These are phyloP conservation scores for Spermophilus dauricus DNA, from an alignment of 2,113 vertebrate genomes.

Conservation along the genomic window DNA sequence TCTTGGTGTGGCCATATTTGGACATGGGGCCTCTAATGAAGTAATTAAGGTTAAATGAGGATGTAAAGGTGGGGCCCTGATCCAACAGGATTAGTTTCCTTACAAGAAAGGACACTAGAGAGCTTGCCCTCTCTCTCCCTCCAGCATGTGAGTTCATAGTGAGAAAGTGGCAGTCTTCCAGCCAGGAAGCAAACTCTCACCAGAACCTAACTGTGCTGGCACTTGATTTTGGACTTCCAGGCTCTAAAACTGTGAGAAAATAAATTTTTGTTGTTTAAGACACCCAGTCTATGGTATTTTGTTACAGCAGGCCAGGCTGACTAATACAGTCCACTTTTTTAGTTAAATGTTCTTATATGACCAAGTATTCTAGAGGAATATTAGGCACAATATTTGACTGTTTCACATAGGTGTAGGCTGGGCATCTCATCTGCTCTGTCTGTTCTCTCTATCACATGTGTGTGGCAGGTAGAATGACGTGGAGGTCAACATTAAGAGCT, in stretches of 20 bases:
- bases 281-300: not conserved
- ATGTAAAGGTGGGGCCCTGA: not conserved
- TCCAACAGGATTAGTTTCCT: not conserved
- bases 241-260: not conserved
- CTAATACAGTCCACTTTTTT: not conserved
- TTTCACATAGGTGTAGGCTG: not conserved
- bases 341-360: not conserved
- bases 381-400: not conserved
- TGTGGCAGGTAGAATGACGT: not conserved
- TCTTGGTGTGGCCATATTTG: not conserved
- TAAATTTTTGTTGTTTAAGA: not conserved
- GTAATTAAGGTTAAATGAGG: not conserved
- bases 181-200: not conserved
- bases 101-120: not conserved
- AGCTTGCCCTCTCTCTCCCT: not conserved
- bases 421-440: not conserved
- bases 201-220: not conserved
- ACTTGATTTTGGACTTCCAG: not conserved
- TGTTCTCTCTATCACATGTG: not conserved
- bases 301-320: not conserved
- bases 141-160: not conserved
- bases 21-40: not conserved
- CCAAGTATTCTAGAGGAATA: not conserved
- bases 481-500: not conserved
- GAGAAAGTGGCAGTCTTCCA: not conserved